Percentiles rank a stretch among this genome's conserved stretches.
These are phyloP conservation scores for Alexandromys fortis DNA, from an alignment of 2,113 vertebrate genomes.

Conservation along the genomic window DNA sequence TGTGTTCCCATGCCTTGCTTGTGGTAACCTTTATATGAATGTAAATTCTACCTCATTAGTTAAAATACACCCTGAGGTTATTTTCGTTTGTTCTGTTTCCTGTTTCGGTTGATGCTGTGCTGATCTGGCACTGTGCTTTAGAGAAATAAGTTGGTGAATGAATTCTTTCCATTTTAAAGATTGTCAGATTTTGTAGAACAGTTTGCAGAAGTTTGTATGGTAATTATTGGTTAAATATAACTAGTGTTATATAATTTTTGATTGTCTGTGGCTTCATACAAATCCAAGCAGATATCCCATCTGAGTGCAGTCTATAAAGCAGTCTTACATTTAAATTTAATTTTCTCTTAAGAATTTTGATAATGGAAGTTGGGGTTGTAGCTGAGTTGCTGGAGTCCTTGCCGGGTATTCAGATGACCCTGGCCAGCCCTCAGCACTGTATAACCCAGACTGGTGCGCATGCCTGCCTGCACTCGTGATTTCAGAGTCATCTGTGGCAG, in stretches of 20 bases:
- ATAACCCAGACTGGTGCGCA: background rate
- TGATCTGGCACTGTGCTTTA: background rate
- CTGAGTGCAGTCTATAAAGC: background rate
- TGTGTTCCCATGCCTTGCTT: background rate
- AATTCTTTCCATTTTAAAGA: slow-evolving; percentile 62
- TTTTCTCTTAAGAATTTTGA: background rate
- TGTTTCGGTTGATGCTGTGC: background rate
- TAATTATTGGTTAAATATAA: slow-evolving; percentile 50
- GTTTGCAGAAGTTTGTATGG: slow-evolving; percentile 25
- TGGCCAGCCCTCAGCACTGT: background rate
- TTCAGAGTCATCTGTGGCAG: background rate
- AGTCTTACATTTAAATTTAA: background rate
- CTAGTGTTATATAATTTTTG: slow-evolving; percentile 37
- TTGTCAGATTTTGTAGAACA: slow-evolving; percentile 23
- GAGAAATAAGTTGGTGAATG: slow-evolving; percentile 47
- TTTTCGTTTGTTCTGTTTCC: background rate
- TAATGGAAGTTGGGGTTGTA: background rate
- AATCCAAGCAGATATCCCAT: slow-evolving; percentile 6
- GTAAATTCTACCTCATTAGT: slow-evolving; percentile 23
- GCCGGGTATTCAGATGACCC: background rate
- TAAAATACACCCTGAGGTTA: slow-evolving; percentile 12
- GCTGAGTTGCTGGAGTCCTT: background rate
- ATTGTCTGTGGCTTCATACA: background rate
- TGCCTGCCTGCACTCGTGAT: background rate
- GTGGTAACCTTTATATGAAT: slow-evolving; percentile 39